Conservation (phyloP, 2,113 vertebrate species). For the Cranoglanis bouderius region DNA sequence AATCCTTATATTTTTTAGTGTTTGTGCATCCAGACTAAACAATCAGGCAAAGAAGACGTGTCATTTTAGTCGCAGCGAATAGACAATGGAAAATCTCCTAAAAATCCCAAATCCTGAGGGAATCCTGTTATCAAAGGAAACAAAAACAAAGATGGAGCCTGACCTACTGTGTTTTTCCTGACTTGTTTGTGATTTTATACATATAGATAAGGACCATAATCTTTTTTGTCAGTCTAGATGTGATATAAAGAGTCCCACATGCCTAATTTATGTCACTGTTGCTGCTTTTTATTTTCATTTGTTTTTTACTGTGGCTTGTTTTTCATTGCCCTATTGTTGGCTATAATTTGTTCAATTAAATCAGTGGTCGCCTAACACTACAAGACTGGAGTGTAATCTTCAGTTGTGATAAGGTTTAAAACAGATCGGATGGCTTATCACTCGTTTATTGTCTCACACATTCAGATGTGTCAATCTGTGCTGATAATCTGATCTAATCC, state of each 20-base stretch:
- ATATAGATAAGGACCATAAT: not conserved
- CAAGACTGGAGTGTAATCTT: too few relatives aligned
- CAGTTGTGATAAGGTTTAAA: too few relatives aligned
- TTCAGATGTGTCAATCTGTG: not conserved
- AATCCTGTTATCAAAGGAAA: not conserved
- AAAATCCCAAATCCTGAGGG: not conserved
- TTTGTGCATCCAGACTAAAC: too few relatives aligned
- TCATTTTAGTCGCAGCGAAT: not conserved
- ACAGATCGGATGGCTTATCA: not conserved
- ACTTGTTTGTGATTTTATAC: too few relatives aligned
- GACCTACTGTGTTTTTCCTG: not conserved
- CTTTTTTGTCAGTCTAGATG: not conserved
- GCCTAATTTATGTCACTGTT: too few relatives aligned
- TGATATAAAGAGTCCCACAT: not conserved
- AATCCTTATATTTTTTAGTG: too few relatives aligned
- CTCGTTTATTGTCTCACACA: not conserved
- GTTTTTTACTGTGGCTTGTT: not conserved
- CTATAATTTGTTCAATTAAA: too few relatives aligned
- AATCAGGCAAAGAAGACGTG: not conserved
- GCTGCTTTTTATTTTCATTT: too few relatives aligned
- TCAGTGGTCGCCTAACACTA: too few relatives aligned
- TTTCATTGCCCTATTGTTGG: not conserved
- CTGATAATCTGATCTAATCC: not conserved
- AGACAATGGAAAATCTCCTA: not conserved
- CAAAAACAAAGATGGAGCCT: not conserved